Evolutionary conservation across 2,888 invertebrate genomes (phyloP).

Genomic region (Caenorhabditis macrosperma): DNA sequence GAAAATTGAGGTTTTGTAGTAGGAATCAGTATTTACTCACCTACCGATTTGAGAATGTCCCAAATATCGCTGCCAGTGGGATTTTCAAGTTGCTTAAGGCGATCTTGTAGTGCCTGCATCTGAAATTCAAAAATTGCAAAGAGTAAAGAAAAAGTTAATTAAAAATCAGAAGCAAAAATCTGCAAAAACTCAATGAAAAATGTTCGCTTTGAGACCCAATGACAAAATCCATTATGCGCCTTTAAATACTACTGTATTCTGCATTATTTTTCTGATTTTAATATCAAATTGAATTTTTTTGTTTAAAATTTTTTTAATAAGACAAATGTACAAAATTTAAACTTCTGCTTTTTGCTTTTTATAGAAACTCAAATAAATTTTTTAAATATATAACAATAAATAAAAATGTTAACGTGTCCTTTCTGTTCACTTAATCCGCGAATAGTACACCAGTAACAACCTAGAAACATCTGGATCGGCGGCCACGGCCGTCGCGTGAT

Average conservation of each 20-base stretch:
- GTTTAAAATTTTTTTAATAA: no score
- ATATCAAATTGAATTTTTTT: no score
- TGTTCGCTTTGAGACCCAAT: no score
- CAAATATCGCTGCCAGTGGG: slow-evolving; percentile 40
- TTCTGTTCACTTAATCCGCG: not conserved
- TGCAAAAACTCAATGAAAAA: not conserved
- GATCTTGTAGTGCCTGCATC: slow-evolving; percentile 44
- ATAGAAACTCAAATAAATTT: no score
- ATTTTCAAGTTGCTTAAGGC: slow-evolving; percentile 27
- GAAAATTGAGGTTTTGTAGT: not conserved
- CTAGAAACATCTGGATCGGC: not conserved
- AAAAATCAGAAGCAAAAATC: not conserved
- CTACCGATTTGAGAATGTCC: slow-evolving; percentile 38
- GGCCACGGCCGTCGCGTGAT: slow-evolving; percentile 26
- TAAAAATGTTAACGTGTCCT: not conserved
- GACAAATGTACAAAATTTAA: no score
- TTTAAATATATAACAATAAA: not conserved
- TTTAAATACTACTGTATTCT: no score
- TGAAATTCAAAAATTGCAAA: not conserved
- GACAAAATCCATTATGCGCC: no score
- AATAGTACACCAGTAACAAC: not conserved
- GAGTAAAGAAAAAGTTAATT: not conserved
- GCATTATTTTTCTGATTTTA: no score
- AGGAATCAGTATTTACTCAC: not conserved
- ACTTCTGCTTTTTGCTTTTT: no score